Evolutionary conservation across 2,113 vertebrate genomes (phyloP).

Genomic region (Dryoscopus gambensis): DNA sequence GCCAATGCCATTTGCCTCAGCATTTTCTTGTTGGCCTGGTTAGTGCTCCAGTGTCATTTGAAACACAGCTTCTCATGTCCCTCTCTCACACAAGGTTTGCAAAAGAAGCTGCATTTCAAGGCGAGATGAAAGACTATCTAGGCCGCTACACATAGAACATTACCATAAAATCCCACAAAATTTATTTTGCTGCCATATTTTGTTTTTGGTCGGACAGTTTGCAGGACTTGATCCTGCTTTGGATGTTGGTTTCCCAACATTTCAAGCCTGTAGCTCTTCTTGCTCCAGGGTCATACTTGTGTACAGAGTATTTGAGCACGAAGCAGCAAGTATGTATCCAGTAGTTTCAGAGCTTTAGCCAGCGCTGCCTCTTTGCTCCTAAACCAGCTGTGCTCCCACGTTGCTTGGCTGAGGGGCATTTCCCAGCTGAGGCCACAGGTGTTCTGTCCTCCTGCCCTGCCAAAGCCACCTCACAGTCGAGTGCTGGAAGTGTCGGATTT

Average conservation of each 20-base stretch:
- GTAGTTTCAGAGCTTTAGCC: neutral
- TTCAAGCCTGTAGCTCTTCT: neutral
- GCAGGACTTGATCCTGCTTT: neutral
- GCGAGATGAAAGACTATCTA: neutral
- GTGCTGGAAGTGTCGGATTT: fast-evolving
- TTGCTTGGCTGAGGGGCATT: neutral
- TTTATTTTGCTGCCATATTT: neutral
- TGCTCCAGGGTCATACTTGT: neutral
- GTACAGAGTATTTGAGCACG: neutral
- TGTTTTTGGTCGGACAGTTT: neutral
- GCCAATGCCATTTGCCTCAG: neutral
- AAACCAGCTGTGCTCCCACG: neutral
- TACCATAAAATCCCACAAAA: neutral
- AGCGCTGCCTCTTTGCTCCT: neutral
- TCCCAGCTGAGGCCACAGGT: neutral
- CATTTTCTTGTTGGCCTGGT: neutral
- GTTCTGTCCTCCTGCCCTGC: neutral
- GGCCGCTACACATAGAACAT: neutral
- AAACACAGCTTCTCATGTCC: neutral
- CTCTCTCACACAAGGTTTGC: neutral
- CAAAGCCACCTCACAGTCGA: neutral
- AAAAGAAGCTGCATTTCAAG: neutral
- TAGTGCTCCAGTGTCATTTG: neutral
- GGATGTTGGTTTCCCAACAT: neutral
- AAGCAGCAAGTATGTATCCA: neutral